Percentiles rank a stretch among this genome's conserved stretches.
Evolutionary conservation across 2,888 invertebrate genomes (phyloP).

Genomic region (Ormyrus labotus): DNA sequence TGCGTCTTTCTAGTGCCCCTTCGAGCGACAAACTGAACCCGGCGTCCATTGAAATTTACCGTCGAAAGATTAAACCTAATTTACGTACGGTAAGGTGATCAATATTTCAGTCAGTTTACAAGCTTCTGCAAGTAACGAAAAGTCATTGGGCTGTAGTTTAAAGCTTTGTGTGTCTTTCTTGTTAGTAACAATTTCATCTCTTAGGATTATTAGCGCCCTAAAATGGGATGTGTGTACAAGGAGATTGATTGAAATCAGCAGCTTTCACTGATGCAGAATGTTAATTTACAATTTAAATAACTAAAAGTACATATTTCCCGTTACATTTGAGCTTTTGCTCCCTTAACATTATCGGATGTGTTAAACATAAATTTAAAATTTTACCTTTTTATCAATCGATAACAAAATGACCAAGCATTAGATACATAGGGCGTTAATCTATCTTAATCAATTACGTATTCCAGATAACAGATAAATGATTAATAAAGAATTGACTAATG

Average conservation of each 20-base stretch:
- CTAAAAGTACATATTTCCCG: too few relatives aligned
- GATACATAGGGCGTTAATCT: neutral
- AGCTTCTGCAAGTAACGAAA: conserved; percentile 18
- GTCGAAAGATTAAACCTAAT: conserved; percentile 44
- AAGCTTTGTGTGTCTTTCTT: neutral
- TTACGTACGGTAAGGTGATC: conserved; percentile 23
- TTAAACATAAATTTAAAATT: too few relatives aligned
- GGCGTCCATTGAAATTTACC: conserved; percentile 31
- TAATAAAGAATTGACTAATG: conserved; percentile 34
- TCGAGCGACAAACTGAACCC: conserved; percentile 20
- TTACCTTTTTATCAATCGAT: too few relatives aligned
- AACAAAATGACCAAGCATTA: too few relatives aligned
- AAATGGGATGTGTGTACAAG: too few relatives aligned
- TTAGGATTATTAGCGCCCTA: neutral
- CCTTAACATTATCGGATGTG: too few relatives aligned
- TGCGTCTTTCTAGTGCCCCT: conserved; percentile 22
- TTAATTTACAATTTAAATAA: too few relatives aligned
- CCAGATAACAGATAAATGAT: conserved; percentile 6
- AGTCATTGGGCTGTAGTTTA: conserved; percentile 23
- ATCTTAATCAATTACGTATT: conserved; percentile 18
- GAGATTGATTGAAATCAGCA: too few relatives aligned
- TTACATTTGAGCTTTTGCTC: too few relatives aligned
- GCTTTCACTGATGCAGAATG: too few relatives aligned
- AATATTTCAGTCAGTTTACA: conserved; percentile 38
- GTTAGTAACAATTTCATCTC: conserved; percentile 20